Evolutionary conservation across 2,797 vertebrate genomes (phyloP), one percentile per base, ranked within the genome.

Genomic region (Hirundo rustica): DNA sequence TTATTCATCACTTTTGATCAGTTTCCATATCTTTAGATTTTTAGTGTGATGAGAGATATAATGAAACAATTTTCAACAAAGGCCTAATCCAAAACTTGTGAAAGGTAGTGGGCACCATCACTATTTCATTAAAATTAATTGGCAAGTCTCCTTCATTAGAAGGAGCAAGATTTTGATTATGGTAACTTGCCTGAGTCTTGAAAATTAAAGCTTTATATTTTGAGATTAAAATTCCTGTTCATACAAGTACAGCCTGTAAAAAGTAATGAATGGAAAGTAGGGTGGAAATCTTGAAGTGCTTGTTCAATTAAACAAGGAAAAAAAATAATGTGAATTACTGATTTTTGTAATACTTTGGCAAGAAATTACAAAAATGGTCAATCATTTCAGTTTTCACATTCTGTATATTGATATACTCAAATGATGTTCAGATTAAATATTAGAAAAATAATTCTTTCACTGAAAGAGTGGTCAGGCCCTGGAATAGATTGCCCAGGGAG

Each of bases 21-120:
- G 74, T 95, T 95, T 95, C 36, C 36, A 50, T 90, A 34, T 91
- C n/a, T 71, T 86, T 54, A 93, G 38, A 42, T 60, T 89, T 85
- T 92, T 83, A 58, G 8, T 21, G 9, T 61, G 62, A 78, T 80
- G 58, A 88, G 70, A 83, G 16, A 61, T n/a, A 36, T n/a, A 86
- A 89, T 50, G 57, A 79, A 74, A 60, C 25, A 76, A 73, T 92
- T 86, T 92, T 87, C 38, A 82, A 26, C 25, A 65, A 85, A 84
- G 20, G 25, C 16, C 54, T 55, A 50, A 87, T 85, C 47, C 61
- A 89, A 88, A 92, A 50, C 38, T 65, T 84, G 21, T 80, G 61
- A 47, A 91, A 88, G 30, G 44, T 61, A 82, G 25, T 51, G 75
- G 65, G 57, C 48, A 18, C 48, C 57, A 44, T 71, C 47, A 32